These are phyloP conservation scores for Apamea epomidion DNA, from an alignment of 2,888 invertebrate species.

Conservation along the genomic window DNA sequence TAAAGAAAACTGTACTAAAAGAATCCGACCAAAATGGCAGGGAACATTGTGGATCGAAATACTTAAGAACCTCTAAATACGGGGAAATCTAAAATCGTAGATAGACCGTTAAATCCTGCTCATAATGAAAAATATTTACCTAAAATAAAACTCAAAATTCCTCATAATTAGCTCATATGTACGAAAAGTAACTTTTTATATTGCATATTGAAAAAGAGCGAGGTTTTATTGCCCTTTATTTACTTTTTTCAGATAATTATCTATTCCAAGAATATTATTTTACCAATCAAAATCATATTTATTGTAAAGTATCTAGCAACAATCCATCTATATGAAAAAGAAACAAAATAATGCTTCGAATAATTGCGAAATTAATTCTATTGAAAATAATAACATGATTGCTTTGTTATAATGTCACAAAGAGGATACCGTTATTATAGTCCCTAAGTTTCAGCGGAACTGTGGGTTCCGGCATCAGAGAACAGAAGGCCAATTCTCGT, in stretches of 20 bases:
- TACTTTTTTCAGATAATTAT: neutral
- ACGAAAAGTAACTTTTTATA: neutral
- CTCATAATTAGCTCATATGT: neutral
- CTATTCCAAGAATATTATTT: neutral
- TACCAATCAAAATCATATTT: neutral
- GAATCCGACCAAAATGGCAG: too few relatives aligned
- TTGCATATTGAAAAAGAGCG: neutral
- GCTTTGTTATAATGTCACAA: neutral
- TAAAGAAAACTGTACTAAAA: neutral
- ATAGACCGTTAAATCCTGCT: neutral
- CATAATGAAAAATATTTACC: neutral
- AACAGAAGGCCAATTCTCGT: too few relatives aligned
- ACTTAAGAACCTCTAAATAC: neutral
- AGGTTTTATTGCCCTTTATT: neutral
- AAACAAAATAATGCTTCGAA: slow-evolving; percentile 1
- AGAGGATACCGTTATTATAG: neutral
- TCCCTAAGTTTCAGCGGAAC: neutral
- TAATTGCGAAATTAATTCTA: neutral
- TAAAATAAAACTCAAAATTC: neutral
- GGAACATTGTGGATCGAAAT: neutral
- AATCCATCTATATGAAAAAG: neutral
- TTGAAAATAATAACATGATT: neutral
- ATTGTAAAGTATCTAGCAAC: neutral
- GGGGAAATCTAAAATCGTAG: neutral
- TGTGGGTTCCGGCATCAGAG: neutral